Base-by-base conservation (phyloP, 23 tunicate species). In the Trididemnum nubilum region DNA sequence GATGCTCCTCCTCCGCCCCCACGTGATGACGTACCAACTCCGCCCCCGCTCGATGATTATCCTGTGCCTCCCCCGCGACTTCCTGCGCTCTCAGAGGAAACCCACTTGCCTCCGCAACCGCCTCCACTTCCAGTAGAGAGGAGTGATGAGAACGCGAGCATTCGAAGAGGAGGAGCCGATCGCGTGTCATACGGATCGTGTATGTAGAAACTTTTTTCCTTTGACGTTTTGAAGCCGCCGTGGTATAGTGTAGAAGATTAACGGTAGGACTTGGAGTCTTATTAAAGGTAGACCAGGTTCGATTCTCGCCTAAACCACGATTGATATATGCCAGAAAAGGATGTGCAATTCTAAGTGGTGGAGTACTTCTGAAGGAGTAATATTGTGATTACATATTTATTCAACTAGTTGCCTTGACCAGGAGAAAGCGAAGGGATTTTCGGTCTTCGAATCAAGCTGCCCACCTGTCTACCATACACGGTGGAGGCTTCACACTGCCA, bases 181-280 rank as follows among this genome's bases (percentile, higher is more conserved):
- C 71, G 90, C 18, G 79, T 78, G 0, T 67, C 90, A 23, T 85
- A 85, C 63, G 84, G 37, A 35, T 54, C 90, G 4, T 25, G 90
- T 85, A 50, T 65, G 88, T 69, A 33, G 22, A n/a, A n/a, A n/a
- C n/a, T n/a, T n/a, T n/a, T n/a, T n/a, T n/a, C n/a, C n/a, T n/a
- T n/a, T n/a, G n/a, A n/a, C n/a, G n/a, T n/a, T n/a, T n/a, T 15
- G 19, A 50, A 19, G 15, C 19, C 58, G 58, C 58, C 19, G 15
- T 50, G 58, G 15, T 50, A 50, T 50, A 50, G 58, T 50, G 15
- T 50, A 15, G 58, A 64, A 64, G n/a, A n/a, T n/a, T n/a, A 51
- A 51, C 18, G 18, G 59, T 51, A 15, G 59, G 59, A 51, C 19
- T 15, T 51, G 59, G 59, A 51, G 59, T 51, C 21, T 51, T 51